phyloP scores from a whole-genome alignment of 2,797 vertebrate genomes.

The Manis javanica region DNA sequence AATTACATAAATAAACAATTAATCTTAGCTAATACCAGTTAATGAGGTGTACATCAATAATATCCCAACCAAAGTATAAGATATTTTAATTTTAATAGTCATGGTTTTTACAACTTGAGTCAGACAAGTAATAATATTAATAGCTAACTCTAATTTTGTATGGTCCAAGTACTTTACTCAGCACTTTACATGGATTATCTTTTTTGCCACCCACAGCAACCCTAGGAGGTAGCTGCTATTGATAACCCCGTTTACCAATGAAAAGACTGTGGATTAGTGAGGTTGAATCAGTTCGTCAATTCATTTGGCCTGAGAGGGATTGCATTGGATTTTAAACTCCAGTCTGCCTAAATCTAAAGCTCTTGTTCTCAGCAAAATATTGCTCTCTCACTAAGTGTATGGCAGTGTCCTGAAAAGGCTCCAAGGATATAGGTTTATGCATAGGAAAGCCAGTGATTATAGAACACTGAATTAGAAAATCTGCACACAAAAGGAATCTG shows the following conservation, averaged over 20 bases:
- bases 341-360: background rate
- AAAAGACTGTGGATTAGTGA: background rate
- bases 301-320: background rate
- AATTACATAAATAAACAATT: background rate
- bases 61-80: background rate
- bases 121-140: constrained; percentile 7
- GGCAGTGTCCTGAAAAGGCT: background rate
- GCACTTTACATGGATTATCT: background rate
- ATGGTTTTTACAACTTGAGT: background rate
- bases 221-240: background rate
- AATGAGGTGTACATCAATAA: background rate
- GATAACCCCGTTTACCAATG: background rate
- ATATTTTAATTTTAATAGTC: background rate
- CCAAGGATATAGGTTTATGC: background rate
- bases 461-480: background rate
- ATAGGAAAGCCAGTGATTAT: background rate
- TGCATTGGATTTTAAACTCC: background rate
- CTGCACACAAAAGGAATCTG: background rate
- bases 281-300: background rate
- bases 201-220: background rate
- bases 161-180: background rate
- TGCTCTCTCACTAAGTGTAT: background rate
- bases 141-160: background rate
- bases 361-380: background rate
- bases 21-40: background rate